These are phyloP conservation scores for Melolontha melolontha DNA, from an alignment of 2,888 invertebrate species.

Conservation along the genomic window DNA sequence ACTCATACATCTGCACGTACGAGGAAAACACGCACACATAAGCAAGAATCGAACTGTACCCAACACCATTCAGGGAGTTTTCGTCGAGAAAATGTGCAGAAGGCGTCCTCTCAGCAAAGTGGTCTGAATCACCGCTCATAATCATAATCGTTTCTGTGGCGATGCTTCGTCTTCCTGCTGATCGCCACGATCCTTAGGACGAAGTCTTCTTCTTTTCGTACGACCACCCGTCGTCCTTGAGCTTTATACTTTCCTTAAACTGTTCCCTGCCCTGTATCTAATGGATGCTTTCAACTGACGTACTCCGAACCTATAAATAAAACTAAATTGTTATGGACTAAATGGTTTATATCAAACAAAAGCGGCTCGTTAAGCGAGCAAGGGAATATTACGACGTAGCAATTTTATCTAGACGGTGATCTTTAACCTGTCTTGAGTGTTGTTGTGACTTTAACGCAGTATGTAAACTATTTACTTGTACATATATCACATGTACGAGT, in stretches of 20 bases:
- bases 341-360: constrained; percentile 59
- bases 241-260: constrained; percentile 53
- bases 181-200: constrained; percentile 9
- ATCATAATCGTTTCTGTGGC: constrained; percentile 57
- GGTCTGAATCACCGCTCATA: constrained; percentile 59
- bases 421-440: constrained; percentile 30
- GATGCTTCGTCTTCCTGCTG: constrained; percentile 30
- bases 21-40: constrained; percentile 9
- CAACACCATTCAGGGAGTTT: constrained; percentile 29
- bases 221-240: constrained; percentile 52
- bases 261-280: constrained; percentile 55
- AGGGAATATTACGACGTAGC: constrained; percentile 48
- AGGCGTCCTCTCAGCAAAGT: constrained; percentile 54
- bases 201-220: not conserved
- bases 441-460: constrained; percentile 2
- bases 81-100: constrained; percentile 27
- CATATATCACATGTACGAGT: too few species aligned
- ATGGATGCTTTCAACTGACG: constrained; percentile 58
- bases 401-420: constrained; percentile 51
- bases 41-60: constrained; percentile 17
- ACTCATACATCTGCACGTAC: constrained; percentile 8
- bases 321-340: constrained; percentile 55
- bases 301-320: constrained; percentile 57
- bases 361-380: constrained; percentile 54
- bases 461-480: too few species aligned